Base-by-base conservation (phyloP, 2,888 invertebrate genomes). In the Lasioglossum morio region DNA sequence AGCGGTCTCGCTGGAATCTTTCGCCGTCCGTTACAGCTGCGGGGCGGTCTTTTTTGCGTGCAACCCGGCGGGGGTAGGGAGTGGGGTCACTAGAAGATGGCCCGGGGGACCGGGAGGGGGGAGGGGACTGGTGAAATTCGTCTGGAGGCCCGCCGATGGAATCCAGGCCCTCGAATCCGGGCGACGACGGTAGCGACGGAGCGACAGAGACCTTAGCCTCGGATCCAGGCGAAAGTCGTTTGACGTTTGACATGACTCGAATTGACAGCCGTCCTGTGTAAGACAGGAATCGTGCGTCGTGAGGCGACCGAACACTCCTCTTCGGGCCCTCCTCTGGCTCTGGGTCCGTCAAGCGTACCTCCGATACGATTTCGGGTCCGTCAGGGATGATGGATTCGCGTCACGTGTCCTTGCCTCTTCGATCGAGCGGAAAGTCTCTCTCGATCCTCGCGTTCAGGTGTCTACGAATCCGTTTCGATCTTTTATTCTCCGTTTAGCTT, bases 241-340 rank as follows among this genome's bases (percentile, higher is more conserved):
- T 90, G 91, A 92, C 90, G 88, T 87, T 82, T 90, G 89, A 92
- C 93, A 90, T 84, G 88, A 92, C 87, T 85, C 86, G 86, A 92
- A 92, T 90, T 92, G 92, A 93, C 92, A 92, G 92, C 88, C 89
- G 89, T 82, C 89, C 85, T 87, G 88, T 92, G 89, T 91, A 88
- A 81, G 89, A 92, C 90, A 92, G 87, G 87, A 87, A 87, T 91
- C 90, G 87, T 82, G 85, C 84, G 87, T 87, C 87, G 84, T 84
- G 86, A 84, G 79, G 86, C 86, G 76, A 34, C 27, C 46, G 77
- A 87, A 82, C 87, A 82, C 86, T 86, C 81, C 2, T 57, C 57
- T 34, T 63, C 7, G 23, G 66, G 77, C 57, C 70, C 86, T 69
- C 72, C 12, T 48, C 78, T 8, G 34, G n/a, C n/a, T 57, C 16